A percentile compares a stretch with the other conserved stretches of the same genome.
These are phyloP conservation scores for Cephalopholis sonnerati DNA, from an alignment of 2,113 vertebrate species.

Conservation along the genomic window DNA sequence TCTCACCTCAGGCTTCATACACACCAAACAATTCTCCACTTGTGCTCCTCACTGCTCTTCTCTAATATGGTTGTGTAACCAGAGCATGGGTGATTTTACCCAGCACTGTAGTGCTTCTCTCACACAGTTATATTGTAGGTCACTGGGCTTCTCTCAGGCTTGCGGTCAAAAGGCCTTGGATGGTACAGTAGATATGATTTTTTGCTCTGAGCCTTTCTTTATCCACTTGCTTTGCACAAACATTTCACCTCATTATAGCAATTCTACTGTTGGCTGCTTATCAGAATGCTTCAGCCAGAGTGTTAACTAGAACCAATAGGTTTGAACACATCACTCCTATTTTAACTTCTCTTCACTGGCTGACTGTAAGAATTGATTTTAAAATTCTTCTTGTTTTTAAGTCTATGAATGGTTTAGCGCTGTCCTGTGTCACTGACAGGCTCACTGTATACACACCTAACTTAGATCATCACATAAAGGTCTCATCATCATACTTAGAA, in stretches of 20 bases:
- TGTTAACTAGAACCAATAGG: too few species aligned
- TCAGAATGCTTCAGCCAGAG: too few species aligned
- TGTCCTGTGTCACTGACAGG: too few species aligned
- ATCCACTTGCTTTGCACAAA: neutral
- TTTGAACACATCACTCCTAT: too few species aligned
- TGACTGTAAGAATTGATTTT: too few species aligned
- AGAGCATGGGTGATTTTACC: slow-evolving; percentile 18
- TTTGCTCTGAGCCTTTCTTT: slow-evolving; percentile 22
- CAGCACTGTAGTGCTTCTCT: slow-evolving; percentile 17
- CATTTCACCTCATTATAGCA: slow-evolving; percentile 31
- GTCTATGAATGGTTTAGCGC: too few species aligned
- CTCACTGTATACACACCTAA: too few species aligned
- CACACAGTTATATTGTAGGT: slow-evolving; percentile 41
- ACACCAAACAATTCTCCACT: neutral
- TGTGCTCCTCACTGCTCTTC: neutral
- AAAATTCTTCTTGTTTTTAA: too few species aligned
- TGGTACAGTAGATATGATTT: slow-evolving; percentile 18
- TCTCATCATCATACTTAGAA: too few species aligned
- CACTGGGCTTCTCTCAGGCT: slow-evolving; percentile 63
- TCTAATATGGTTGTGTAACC: slow-evolving; percentile 31
- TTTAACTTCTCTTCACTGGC: too few species aligned
- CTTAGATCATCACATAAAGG: too few species aligned
- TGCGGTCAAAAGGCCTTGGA: slow-evolving; percentile 34
- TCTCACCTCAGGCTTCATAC: neutral
- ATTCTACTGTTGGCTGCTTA: slow-evolving; percentile 2